These are phyloP conservation scores for Glossophaga mutica DNA, from an alignment of 2,797 vertebrate species.

Conservation along the genomic window DNA sequence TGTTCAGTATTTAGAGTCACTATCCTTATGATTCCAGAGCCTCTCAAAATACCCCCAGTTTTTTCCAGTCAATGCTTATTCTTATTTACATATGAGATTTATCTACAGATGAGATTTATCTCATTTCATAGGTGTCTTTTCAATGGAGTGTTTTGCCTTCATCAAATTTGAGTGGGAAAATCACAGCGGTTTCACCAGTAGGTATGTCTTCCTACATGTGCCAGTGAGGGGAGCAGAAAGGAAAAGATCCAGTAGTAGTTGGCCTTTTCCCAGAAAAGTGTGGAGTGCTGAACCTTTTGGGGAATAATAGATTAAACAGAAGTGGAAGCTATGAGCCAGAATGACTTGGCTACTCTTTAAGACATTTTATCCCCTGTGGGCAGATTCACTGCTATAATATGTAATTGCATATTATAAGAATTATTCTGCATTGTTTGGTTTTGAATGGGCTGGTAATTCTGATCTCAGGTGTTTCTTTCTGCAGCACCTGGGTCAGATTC, in stretches of 20 bases:
- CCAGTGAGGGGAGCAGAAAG: not conserved
- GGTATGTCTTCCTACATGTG: not conserved
- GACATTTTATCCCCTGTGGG: not conserved
- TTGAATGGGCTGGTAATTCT: not conserved
- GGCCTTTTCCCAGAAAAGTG: not conserved
- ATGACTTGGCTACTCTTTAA: not conserved
- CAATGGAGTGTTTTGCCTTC: not conserved
- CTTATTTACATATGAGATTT: not conserved
- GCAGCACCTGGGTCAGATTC: not conserved
- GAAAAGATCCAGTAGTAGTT: not conserved
- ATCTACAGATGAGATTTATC: not conserved
- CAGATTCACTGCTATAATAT: not conserved
- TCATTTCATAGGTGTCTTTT: not conserved
- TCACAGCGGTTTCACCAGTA: not conserved
- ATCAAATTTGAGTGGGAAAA: not conserved
- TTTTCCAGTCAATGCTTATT: not conserved
- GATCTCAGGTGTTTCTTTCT: not conserved
- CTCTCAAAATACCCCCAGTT: not conserved
- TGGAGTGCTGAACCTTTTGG: not conserved
- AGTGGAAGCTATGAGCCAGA: not conserved
- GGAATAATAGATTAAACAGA: conserved; percentile 18
- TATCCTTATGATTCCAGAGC: not conserved
- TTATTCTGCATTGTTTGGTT: not conserved
- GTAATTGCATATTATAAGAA: not conserved
- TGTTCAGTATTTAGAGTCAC: not conserved